These are phyloP conservation scores for Maconellicoccus hirsutus DNA, from an alignment of 1,140 invertebrate genomes.

Conservation along the genomic window DNA sequence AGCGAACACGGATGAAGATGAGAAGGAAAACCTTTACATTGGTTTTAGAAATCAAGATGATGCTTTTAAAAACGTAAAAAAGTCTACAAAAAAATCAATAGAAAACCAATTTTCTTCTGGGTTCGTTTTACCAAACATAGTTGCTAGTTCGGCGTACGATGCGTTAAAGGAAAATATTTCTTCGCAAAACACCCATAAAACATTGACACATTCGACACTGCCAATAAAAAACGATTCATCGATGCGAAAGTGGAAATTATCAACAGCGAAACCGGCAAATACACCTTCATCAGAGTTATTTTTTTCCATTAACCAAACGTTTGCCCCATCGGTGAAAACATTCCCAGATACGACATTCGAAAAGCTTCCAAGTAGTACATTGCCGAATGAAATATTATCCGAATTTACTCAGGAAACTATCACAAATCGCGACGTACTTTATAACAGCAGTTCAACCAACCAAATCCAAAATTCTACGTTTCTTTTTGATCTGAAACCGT, in stretches of 20 bases:
- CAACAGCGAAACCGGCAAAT: no score
- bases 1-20: not conserved
- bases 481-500: not conserved
- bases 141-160: not conserved
- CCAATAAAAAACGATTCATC: not conserved
- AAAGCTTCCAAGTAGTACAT: no score
- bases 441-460: no score
- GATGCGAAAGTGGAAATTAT: not conserved
- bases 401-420: no score
- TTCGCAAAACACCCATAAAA: not conserved
- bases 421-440: no score
- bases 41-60: not conserved
- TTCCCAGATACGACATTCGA: no score
- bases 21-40: not conserved
- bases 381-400: no score
- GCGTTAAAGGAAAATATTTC: not conserved
- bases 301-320: no score
- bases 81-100: not conserved
- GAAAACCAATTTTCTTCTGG: not conserved
- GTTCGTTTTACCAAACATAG: not conserved
- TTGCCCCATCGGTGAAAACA: no score
- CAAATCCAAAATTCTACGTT: not conserved
- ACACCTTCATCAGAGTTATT: no score
- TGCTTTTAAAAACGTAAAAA: conserved; percentile 6
- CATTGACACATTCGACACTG: not conserved